Conservation (phyloP, 2,888 invertebrate species). For the Anticlea derivata region DNA sequence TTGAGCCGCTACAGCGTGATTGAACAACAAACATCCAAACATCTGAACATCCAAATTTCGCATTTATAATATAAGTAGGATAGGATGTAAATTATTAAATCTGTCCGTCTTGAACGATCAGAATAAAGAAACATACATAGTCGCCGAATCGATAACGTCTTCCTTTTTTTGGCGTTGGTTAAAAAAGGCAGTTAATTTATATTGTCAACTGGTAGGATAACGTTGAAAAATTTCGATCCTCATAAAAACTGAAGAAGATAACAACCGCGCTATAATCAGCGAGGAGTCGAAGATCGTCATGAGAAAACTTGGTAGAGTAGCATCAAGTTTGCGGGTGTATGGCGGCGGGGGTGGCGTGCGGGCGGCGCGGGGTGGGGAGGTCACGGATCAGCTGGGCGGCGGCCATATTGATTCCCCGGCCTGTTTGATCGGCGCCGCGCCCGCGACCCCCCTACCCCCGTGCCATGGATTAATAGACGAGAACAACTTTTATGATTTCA, state of each 20-base stretch:
- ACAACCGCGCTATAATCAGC: constrained; percentile 39
- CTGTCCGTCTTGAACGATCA: too few relatives aligned
- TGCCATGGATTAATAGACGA: constrained; percentile 78
- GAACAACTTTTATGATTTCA: constrained; percentile 83
- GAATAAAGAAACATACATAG: too few relatives aligned
- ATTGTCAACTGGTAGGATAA: too few relatives aligned
- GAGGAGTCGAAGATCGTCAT: constrained; percentile 54
- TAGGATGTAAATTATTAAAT: too few relatives aligned
- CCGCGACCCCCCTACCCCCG: constrained; percentile 52
- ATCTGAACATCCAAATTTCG: too few relatives aligned
- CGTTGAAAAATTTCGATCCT: constrained; percentile 6
- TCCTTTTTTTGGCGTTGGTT: too few relatives aligned
- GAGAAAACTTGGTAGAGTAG: constrained; percentile 67
- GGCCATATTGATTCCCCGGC: constrained; percentile 83
- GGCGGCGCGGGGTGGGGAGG: constrained; percentile 68
- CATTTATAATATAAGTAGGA: too few relatives aligned
- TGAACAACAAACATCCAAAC: too few relatives aligned
- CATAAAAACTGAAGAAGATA: constrained; percentile 27
- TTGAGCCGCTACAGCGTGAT: too few relatives aligned
- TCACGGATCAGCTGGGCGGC: constrained; percentile 83
- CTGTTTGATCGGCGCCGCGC: constrained; percentile 80
- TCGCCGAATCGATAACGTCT: too few relatives aligned
- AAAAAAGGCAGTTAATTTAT: too few relatives aligned
- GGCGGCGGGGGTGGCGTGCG: constrained; percentile 46
- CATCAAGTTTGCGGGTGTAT: constrained; percentile 65